These are phyloP conservation scores for Micromesistius poutassou DNA, from an alignment of 2,797 vertebrate genomes.

Conservation along the genomic window DNA sequence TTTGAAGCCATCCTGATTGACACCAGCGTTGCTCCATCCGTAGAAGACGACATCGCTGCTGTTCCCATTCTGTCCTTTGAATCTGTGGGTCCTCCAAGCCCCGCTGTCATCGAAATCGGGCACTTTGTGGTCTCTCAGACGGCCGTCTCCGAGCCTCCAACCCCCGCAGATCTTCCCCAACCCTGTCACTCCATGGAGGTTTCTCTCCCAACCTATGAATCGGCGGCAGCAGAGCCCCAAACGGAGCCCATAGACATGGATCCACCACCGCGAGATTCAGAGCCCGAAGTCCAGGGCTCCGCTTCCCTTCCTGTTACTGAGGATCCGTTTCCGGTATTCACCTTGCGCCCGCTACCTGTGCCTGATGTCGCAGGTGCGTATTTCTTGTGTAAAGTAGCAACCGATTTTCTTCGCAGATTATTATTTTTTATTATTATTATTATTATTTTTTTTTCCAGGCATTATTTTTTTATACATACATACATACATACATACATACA, in stretches of 20 bases:
- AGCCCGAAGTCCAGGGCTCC: conserved; percentile 25
- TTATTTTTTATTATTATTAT: too few species aligned
- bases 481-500: too few species aligned
- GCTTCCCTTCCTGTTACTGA: conserved; percentile 6
- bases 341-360: conserved; percentile 27
- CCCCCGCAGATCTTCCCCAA: conserved; percentile 12
- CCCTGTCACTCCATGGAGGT: conserved; percentile 36
- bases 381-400: background rate
- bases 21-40: background rate
- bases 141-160: background rate
- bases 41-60: background rate
- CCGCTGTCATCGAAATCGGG: background rate
- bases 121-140: conserved; percentile 3
- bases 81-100: background rate
- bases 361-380: conserved; percentile 32
- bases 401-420: too few species aligned
- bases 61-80: background rate
- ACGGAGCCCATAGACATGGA: conserved; percentile 23
- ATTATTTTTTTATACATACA: too few species aligned
- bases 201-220: conserved; percentile 19
- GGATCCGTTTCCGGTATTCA: conserved; percentile 24
- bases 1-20: background rate
- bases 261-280: conserved; percentile 27
- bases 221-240: conserved; percentile 20
- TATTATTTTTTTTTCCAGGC: too few species aligned